Evolutionary conservation across 2,113 vertebrate species (phyloP).

Genomic region (Procavia capensis): DNA sequence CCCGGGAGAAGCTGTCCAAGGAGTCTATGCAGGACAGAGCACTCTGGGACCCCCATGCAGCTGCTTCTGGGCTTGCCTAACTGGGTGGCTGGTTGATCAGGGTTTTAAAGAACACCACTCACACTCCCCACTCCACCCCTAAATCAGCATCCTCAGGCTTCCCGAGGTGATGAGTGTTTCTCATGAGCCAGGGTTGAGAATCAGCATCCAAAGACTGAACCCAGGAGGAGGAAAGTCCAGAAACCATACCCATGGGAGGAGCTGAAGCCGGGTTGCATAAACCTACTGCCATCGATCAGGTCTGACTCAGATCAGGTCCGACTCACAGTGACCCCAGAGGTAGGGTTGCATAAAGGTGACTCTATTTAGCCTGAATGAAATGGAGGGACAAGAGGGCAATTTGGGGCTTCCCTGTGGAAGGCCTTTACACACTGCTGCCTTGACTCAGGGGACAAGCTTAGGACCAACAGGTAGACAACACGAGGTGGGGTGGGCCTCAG

Average conservation of each 20-base stretch:
- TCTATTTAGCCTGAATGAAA: neutral
- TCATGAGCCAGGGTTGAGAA: neutral
- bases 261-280: neutral
- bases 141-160: neutral
- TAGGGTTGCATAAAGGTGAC: neutral
- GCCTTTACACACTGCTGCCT: neutral
- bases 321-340: no score
- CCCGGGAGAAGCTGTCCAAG: neutral
- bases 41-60: neutral
- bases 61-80: neutral
- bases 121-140: neutral
- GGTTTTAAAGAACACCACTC: neutral
- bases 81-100: neutral
- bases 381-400: neutral
- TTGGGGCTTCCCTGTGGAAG: neutral
- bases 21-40: fast-evolving
- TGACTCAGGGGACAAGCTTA: neutral
- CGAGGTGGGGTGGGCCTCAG: neutral
- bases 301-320: no score
- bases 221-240: neutral
- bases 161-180: neutral
- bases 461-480: neutral
- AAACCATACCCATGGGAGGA: neutral
- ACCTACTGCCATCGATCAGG: no score
- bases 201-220: neutral